These are phyloP conservation scores for Vombatus ursinus DNA, from an alignment of 2,113 vertebrate genomes.

Conservation along the genomic window DNA sequence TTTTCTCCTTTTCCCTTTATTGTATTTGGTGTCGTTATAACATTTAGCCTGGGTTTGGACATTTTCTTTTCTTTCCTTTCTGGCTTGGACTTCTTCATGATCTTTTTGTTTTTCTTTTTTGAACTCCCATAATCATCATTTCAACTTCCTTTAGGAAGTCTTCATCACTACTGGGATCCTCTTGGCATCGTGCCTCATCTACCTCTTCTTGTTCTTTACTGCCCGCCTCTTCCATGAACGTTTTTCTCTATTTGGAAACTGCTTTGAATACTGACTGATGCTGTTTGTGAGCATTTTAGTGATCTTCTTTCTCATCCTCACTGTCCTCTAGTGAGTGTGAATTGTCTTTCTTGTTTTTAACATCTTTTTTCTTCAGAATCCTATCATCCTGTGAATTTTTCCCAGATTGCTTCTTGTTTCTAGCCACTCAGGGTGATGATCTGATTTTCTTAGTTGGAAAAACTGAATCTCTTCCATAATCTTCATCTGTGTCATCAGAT, in stretches of 20 bases:
- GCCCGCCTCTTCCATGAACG: slow-evolving; percentile 94
- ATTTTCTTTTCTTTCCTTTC: slow-evolving; percentile 99
- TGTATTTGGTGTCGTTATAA: slow-evolving; percentile 98
- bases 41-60: slow-evolving; percentile 98
- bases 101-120: slow-evolving; percentile 97
- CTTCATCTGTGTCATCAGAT: slow-evolving; percentile 87
- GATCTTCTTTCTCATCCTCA: slow-evolving; percentile 95
- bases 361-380: slow-evolving; percentile 95
- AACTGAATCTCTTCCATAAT: slow-evolving; percentile 91
- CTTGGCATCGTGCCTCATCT: slow-evolving; percentile 90
- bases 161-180: slow-evolving; percentile 97
- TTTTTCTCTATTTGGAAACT: slow-evolving; percentile 97
- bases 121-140: slow-evolving; percentile 98
- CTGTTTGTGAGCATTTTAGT: slow-evolving; percentile 94
- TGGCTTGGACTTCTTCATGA: slow-evolving; percentile 91
- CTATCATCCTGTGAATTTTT: slow-evolving; percentile 98
- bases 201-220: slow-evolving; percentile 95
- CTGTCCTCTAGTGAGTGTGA: slow-evolving; percentile 95
- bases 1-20: no score
- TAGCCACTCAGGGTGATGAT: slow-evolving; percentile 92
- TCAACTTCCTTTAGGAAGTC: slow-evolving; percentile 99
- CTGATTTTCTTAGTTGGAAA: slow-evolving; percentile 96
- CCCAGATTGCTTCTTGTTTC: slow-evolving; percentile 93
- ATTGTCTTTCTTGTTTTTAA: slow-evolving; percentile 95
- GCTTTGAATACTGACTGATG: slow-evolving; percentile 97